Evolutionary conservation across 2,888 invertebrate genomes (phyloP).

Genomic region (Sussaba pulchella): DNA sequence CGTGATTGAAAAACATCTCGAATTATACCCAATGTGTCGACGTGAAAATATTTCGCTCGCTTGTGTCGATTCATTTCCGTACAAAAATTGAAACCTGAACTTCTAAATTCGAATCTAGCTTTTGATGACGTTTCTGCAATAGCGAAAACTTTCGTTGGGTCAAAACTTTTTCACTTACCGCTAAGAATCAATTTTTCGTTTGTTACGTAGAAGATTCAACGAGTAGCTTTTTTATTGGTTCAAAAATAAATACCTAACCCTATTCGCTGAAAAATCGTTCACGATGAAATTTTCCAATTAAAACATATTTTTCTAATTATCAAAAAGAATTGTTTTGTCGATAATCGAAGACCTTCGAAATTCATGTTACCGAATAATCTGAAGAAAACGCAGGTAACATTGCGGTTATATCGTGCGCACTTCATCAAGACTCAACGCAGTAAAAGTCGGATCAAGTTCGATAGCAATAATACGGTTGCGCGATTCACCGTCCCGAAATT

Average conservation of each 20-base stretch:
- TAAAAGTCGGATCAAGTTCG: conserved; percentile 78
- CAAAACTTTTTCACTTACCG: too few relatives aligned
- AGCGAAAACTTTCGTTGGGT: too few relatives aligned
- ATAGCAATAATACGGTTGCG: conserved; percentile 71
- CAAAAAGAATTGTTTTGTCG: too few relatives aligned
- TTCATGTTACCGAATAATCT: conserved; percentile 21
- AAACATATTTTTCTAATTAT: too few relatives aligned
- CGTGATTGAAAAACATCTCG: conserved; percentile 47
- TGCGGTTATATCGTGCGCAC: conserved; percentile 60
- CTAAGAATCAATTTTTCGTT: too few relatives aligned
- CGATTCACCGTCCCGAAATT: conserved; percentile 72
- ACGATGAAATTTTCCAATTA: too few relatives aligned
- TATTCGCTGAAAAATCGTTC: too few relatives aligned
- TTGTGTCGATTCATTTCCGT: too few relatives aligned
- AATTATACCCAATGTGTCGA: conserved; percentile 21
- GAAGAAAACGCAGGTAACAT: conserved; percentile 41
- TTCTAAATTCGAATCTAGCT: neutral
- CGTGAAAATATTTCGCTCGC: neutral
- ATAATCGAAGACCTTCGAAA: neutral
- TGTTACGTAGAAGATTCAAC: too few relatives aligned
- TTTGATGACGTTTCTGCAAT: neutral
- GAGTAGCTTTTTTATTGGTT: too few relatives aligned
- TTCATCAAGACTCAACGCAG: conserved; percentile 77
- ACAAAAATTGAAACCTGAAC: neutral
- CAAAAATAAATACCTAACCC: too few relatives aligned